These are phyloP conservation scores for Enteromius argenteus DNA, from an alignment of 2,797 vertebrate species.

Conservation along the genomic window DNA sequence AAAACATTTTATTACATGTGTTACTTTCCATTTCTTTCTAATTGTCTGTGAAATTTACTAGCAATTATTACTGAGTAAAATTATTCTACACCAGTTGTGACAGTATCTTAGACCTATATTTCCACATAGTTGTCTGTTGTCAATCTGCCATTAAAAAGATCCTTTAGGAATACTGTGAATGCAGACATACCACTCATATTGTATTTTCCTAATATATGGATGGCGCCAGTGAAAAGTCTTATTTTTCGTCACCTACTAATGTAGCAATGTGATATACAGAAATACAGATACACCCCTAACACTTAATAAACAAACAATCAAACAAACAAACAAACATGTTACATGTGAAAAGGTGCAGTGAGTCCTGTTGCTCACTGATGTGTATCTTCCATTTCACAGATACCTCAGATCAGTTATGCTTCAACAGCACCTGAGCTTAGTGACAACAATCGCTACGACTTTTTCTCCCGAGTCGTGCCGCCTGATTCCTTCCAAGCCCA, in stretches of 20 bases:
- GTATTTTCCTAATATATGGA: neutral
- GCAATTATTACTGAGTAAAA: too few species aligned
- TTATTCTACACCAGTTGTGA: too few species aligned
- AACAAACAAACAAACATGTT: neutral
- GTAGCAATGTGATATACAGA: neutral
- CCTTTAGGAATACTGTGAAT: neutral
- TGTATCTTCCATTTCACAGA: conserved; percentile 71
- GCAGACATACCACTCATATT: neutral
- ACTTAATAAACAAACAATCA: neutral
- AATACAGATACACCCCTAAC: neutral
- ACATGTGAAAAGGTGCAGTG: neutral
- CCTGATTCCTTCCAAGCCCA: conserved; percentile 94
- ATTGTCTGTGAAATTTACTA: too few species aligned
- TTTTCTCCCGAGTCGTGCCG: conserved; percentile 93
- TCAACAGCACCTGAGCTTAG: conserved; percentile 93
- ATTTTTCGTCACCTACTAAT: neutral
- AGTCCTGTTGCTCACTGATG: neutral
- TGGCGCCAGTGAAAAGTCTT: neutral
- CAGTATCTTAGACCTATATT: too few species aligned
- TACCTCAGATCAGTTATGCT: conserved; percentile 94
- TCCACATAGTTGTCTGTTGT: too few species aligned
- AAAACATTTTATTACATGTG: too few species aligned
- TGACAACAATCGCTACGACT: conserved; percentile 91
- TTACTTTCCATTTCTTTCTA: too few species aligned
- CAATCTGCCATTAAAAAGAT: too few species aligned